A percentile compares a stretch with the other conserved stretches of the same genome.
Evolutionary conservation across 2,113 vertebrate genomes (phyloP).

Genomic region (Lampris incognitus): DNA sequence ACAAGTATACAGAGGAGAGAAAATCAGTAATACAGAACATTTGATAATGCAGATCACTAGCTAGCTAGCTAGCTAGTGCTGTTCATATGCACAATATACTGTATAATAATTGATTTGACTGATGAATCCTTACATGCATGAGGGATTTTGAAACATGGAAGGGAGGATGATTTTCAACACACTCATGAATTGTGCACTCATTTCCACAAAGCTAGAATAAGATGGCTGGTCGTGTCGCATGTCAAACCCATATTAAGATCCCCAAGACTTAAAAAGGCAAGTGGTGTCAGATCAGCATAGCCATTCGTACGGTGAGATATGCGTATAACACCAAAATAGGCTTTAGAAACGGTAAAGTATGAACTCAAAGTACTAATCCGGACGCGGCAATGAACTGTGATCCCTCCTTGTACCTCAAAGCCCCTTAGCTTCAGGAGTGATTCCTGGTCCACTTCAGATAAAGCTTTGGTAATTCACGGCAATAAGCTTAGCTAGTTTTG

Average conservation of each 20-base stretch:
- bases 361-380: slow-evolving; percentile 55
- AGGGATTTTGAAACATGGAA: not conserved
- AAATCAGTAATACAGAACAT: slow-evolving; percentile 4
- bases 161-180: not conserved
- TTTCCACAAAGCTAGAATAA: slow-evolving; percentile 23
- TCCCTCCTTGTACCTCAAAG: slow-evolving; percentile 78
- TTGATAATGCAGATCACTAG: not conserved
- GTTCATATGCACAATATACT: not conserved
- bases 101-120: not conserved
- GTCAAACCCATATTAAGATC: slow-evolving; percentile 33
- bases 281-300: slow-evolving; percentile 9
- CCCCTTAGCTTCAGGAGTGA: slow-evolving; percentile 80
- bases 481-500: slow-evolving; percentile 90
- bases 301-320: slow-evolving; percentile 19
- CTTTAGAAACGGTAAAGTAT: slow-evolving; percentile 22
- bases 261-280: slow-evolving; percentile 27
- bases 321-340: slow-evolving; percentile 31
- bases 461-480: slow-evolving; percentile 91
- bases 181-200: not conserved
- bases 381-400: slow-evolving; percentile 58
- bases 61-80: too few species aligned
- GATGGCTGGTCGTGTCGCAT: slow-evolving; percentile 16
- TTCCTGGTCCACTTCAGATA: slow-evolving; percentile 86
- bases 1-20: slow-evolving; percentile 40
- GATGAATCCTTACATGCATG: not conserved